These are phyloP conservation scores for Tapirus terrestris DNA, from an alignment of 2,113 vertebrate genomes.

Conservation along the genomic window DNA sequence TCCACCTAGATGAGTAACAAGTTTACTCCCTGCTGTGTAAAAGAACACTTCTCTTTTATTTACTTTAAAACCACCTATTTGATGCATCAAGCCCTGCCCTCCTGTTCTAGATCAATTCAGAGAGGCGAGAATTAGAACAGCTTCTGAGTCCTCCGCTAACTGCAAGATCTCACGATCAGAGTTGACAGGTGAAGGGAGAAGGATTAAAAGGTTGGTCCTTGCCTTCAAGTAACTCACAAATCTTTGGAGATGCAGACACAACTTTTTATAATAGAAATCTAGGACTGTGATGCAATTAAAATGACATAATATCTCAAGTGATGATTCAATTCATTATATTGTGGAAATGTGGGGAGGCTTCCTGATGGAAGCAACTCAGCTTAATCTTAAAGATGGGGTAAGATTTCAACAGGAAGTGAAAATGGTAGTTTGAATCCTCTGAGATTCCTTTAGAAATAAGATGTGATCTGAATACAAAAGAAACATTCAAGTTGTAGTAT, in stretches of 20 bases:
- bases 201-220: not conserved
- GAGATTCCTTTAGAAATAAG: constrained; percentile 12
- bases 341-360: not conserved
- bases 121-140: constrained; percentile 54
- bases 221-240: not conserved
- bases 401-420: constrained; percentile 31
- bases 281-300: not conserved
- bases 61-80: constrained; percentile 62
- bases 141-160: not conserved
- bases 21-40: constrained; percentile 45
- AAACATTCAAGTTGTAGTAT: not conserved
- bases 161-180: not conserved
- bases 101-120: constrained; percentile 46
- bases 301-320: not conserved
- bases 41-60: constrained; percentile 46
- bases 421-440: not conserved
- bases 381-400: not conserved
- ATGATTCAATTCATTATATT: not conserved
- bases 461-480: not conserved
- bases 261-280: not conserved
- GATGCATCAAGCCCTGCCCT: not conserved
- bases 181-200: not conserved
- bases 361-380: not conserved
- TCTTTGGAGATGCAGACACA: not conserved
- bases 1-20: constrained; percentile 64